phyloP scores from a whole-genome alignment of 23 tunicate genomes.

The Aplidium turbinatum region DNA sequence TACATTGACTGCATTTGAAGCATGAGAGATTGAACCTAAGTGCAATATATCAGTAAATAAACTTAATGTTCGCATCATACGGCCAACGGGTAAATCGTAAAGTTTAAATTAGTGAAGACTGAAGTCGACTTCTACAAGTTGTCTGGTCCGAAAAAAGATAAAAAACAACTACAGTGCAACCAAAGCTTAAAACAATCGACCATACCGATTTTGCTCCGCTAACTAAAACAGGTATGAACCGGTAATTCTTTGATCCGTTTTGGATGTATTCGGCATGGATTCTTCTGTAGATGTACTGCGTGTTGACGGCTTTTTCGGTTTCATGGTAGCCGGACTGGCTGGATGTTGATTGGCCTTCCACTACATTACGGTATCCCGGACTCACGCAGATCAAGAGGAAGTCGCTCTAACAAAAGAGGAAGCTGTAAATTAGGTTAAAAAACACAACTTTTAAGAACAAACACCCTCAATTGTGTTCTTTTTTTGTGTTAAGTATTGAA shows the following conservation, averaged over 20 bases:
- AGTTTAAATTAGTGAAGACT: too few relatives aligned
- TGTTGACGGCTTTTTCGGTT: conserved; percentile 47
- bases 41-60: too few relatives aligned
- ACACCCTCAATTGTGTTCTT: not conserved
- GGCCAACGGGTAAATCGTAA: too few relatives aligned
- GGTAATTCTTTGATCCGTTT: conserved; percentile 70
- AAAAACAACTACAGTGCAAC: too few relatives aligned
- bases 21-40: too few relatives aligned
- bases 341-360: conserved; percentile 33
- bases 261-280: conserved; percentile 69
- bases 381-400: conserved; percentile 82
- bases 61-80: too few relatives aligned
- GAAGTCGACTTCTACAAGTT: too few relatives aligned
- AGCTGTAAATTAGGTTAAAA: too few relatives aligned
- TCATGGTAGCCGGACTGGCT: conserved; percentile 1
- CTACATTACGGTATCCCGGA: conserved; percentile 55
- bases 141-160: too few relatives aligned
- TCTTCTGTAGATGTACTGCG: conserved; percentile 74
- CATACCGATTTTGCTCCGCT: conserved; percentile 68
- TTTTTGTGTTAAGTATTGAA: too few relatives aligned
- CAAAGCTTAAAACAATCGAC: too few relatives aligned
- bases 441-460: not conserved
- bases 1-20: too few relatives aligned
- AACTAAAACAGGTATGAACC: conserved; percentile 83
- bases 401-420: conserved; percentile 62